phyloP scores from a whole-genome alignment of 2,113 vertebrate genomes.

The Microcebus ravelobensis region DNA sequence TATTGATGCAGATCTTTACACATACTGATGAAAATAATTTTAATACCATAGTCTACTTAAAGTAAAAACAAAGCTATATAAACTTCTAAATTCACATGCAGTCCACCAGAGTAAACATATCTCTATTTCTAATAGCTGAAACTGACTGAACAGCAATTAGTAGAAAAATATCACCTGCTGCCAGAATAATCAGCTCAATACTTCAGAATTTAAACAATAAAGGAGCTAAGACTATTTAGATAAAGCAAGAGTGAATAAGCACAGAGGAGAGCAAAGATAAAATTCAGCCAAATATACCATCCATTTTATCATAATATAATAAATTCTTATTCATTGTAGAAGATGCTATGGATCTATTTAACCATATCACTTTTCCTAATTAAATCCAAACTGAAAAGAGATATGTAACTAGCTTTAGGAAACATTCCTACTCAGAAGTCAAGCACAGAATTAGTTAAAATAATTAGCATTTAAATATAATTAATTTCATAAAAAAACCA shows the following conservation, averaged over 20 bases:
- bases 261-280: background rate
- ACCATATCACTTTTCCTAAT: background rate
- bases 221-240: background rate
- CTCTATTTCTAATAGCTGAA: constrained; percentile 39
- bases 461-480: constrained; percentile 32
- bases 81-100: constrained; percentile 34
- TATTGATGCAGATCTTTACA: background rate
- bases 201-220: constrained; percentile 45
- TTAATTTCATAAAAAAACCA: background rate
- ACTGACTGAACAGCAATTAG: background rate
- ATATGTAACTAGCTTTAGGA: background rate
- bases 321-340: constrained; percentile 8
- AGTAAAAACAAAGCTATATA: background rate
- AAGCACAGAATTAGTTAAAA: background rate
- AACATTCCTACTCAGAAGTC: background rate
- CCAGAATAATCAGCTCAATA: background rate
- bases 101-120: background rate
- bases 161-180: background rate
- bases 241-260: background rate
- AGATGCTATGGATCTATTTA: background rate
- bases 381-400: background rate
- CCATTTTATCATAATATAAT: background rate
- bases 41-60: background rate
- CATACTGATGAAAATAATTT: constrained; percentile 19
- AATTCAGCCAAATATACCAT: background rate